A percentile compares a stretch with the other conserved stretches of the same genome.
phyloP scores from a whole-genome alignment of 2,113 vertebrate species.

The Zeus faber region DNA sequence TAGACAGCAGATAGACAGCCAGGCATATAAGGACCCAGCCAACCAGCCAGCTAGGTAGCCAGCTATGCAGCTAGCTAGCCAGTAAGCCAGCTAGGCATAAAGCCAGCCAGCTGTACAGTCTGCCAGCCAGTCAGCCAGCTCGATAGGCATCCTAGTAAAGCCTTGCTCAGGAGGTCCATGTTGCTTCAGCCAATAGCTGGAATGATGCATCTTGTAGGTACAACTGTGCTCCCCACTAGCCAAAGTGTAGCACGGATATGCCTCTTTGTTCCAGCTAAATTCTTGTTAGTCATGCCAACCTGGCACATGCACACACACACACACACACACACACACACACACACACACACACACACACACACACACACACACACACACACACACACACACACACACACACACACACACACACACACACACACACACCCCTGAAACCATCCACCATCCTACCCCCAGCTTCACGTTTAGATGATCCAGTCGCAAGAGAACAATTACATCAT shows the following conservation, averaged over 20 bases:
- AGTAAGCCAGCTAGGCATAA: conserved; percentile 23
- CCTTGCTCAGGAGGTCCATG: conserved; percentile 9
- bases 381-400: conserved; percentile 4
- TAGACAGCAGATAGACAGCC: too few relatives aligned
- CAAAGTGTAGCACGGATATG: conserved; percentile 19
- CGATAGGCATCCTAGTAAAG: conserved; percentile 37
- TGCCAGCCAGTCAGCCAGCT: conserved; percentile 27
- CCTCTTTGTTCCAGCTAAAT: conserved; percentile 51
- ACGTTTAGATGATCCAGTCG: conserved; percentile 29
- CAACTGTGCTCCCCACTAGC: conserved; percentile 19
- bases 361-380: conserved; percentile 6
- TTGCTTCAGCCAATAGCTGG: conserved; percentile 20
- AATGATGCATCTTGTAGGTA: conserved; percentile 18
- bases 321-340: conserved; percentile 6
- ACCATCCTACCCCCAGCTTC: conserved; percentile 26
- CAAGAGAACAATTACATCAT: too few relatives aligned
- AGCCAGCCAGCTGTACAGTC: not conserved
- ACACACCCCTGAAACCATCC: conserved; percentile 6
- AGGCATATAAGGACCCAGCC: too few relatives aligned
- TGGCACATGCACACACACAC: not conserved
- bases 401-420: not conserved
- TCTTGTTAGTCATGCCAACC: conserved; percentile 46
- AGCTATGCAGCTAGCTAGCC: conserved; percentile 23
- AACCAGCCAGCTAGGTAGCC: conserved; percentile 27
- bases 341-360: conserved; percentile 2